These are phyloP conservation scores for Synanceia verrucosa DNA, from an alignment of 2,797 vertebrate genomes.

Conservation along the genomic window DNA sequence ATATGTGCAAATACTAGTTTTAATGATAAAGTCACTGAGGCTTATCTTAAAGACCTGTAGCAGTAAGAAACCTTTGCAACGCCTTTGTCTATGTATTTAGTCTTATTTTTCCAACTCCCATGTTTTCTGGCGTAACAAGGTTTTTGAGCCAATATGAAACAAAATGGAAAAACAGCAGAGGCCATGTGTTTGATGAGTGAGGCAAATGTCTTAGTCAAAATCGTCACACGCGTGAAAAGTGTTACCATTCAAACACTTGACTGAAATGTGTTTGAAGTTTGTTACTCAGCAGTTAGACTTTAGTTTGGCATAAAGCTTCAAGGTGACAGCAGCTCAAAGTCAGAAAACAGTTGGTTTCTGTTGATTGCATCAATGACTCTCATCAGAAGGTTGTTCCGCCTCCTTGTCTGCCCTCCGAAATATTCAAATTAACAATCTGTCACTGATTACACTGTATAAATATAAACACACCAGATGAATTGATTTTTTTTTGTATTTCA, in stretches of 20 bases:
- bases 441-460: not conserved
- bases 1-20: not conserved
- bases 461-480: not conserved
- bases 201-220: not conserved
- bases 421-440: not conserved
- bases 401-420: not conserved
- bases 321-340: not conserved
- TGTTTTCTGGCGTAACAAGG: not conserved
- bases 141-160: not conserved
- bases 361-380: slow-evolving; percentile 6
- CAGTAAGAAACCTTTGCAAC: not conserved
- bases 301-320: not conserved
- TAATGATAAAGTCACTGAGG: not conserved
- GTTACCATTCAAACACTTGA: not conserved
- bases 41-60: slow-evolving; percentile 5
- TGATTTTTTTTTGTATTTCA: not conserved
- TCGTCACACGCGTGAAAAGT: not conserved
- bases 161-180: not conserved
- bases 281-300: not conserved
- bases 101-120: slow-evolving; percentile 2
- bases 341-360: not conserved
- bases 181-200: slow-evolving; percentile 3
- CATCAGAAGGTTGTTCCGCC: not conserved
- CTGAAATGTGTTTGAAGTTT: not conserved
- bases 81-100: slow-evolving; percentile 8